A percentile compares a stretch with the other conserved stretches of the same genome.
These are phyloP conservation scores for Lycorma delicatula DNA, from an alignment of 1,140 invertebrate genomes.

Conservation along the genomic window DNA sequence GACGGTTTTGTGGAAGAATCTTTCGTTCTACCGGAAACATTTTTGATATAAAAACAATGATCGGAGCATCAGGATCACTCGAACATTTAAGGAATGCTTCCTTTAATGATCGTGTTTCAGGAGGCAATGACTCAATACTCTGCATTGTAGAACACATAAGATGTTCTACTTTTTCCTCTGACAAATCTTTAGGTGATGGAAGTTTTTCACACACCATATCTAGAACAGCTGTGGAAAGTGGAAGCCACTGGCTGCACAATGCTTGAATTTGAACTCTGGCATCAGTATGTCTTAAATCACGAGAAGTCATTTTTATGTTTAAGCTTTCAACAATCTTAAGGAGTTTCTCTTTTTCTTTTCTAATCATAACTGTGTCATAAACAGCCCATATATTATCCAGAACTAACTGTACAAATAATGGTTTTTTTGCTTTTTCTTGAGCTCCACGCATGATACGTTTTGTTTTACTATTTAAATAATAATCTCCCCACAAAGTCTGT, in stretches of 20 bases:
- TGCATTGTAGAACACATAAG: slow-evolving; percentile 60
- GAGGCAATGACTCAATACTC: slow-evolving; percentile 58
- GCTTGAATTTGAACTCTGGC: slow-evolving; percentile 66
- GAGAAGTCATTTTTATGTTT: slow-evolving; percentile 62
- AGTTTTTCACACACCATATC: slow-evolving; percentile 72
- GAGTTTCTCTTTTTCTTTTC: slow-evolving; percentile 74
- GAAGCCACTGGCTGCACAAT: slow-evolving; percentile 82
- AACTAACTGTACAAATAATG: slow-evolving; percentile 92
- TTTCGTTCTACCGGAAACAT: slow-evolving; percentile 75
- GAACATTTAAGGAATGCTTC: slow-evolving; percentile 65
- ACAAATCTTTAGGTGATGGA: slow-evolving; percentile 71
- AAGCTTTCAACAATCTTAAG: slow-evolving; percentile 74
- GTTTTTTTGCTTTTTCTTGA: slow-evolving; percentile 89
- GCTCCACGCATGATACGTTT: slow-evolving; percentile 86
- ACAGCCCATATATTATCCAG: slow-evolving; percentile 90
- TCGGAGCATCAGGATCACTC: slow-evolving; percentile 52
- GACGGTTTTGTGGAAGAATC: slow-evolving; percentile 59
- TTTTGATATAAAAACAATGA: slow-evolving; percentile 92
- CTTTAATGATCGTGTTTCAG: slow-evolving; percentile 64
- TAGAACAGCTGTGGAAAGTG: slow-evolving; percentile 69
- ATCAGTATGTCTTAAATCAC: slow-evolving; percentile 75
- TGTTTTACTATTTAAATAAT: slow-evolving; percentile 78
- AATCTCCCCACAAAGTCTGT: slow-evolving; percentile 92
- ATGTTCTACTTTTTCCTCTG: slow-evolving; percentile 64
- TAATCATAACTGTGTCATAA: slow-evolving; percentile 70